Conservation (phyloP, 64 coral and sea anemone genomes). For the Porites lutea region DNA sequence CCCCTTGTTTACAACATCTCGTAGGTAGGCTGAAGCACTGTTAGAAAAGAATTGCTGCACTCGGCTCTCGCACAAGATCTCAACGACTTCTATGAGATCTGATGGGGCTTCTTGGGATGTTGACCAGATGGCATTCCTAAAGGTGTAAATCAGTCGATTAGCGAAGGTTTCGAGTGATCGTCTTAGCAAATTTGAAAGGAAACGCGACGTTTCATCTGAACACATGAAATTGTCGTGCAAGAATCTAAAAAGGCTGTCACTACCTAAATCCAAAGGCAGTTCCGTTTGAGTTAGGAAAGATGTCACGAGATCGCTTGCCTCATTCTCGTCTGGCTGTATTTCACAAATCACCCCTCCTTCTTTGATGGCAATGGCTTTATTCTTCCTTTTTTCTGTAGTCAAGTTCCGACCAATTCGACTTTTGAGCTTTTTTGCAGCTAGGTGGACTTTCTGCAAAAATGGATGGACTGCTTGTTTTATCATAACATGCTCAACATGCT, state of each 20-base stretch:
- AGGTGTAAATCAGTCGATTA: neutral
- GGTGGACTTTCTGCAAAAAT: constrained; percentile 8
- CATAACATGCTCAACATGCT: constrained; percentile 8
- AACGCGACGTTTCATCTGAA: neutral
- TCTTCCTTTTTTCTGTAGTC: neutral
- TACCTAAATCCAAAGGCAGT: neutral
- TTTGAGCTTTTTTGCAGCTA: neutral
- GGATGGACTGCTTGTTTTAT: constrained; percentile 12
- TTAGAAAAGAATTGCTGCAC: neutral
- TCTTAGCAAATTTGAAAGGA: neutral
- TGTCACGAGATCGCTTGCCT: neutral
- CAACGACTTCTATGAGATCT: neutral
- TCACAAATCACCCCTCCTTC: neutral
- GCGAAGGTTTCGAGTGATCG: neutral
- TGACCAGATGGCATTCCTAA: neutral
- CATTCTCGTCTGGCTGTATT: neutral
- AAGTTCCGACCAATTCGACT: neutral
- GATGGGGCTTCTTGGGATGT: neutral
- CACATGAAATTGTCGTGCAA: neutral
- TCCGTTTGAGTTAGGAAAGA: neutral
- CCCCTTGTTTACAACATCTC: neutral
- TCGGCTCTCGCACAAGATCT: neutral
- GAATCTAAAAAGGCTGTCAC: neutral
- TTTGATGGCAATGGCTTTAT: neutral
- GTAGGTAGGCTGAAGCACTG: neutral